Base-by-base conservation (phyloP, 1,140 invertebrate genomes). In the Grapholita molesta region DNA sequence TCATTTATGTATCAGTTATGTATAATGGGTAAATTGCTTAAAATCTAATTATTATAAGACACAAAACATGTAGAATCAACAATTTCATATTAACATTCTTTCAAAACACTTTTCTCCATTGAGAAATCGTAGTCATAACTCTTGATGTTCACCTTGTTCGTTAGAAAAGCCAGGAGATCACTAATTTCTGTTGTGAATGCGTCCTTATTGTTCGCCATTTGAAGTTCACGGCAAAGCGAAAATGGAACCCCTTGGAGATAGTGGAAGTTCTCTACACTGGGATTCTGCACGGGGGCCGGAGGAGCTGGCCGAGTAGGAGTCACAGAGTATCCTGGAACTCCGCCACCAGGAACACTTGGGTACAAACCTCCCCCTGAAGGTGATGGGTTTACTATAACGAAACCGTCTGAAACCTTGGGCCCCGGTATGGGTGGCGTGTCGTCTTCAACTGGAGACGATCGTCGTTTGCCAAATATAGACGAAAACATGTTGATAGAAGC, bases 221-320 rank as follows among this genome's bases (percentile, higher is more conserved):
- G 81, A 32, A 91, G 68, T 65, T 89, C 85, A 33, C 78, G 79
- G 0, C 81, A 86, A 66, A 91, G 53, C 0, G 77, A 71, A 61
- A 91, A 91, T 0, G 89, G 89, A 8, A 91, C 89, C 33, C 89
- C 89, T 77, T 91, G 86, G 5, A 91, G 73, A 55, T 91, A 91
- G 73, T 91, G 88, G 66, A 91, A 91, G 0, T 76, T 80, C 28
- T 89, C 85, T 7, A 69, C n/a, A 11, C 65, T 57, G 35, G 69
- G 66, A 72, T 76, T 73, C 18, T 66, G 24, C 7, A 75, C 57
- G 0, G 83, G 82, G 0, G 79, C 64, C 1, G 85, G 75, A 11
- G 88, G 89, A 1, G 83, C 87, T 21, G 84, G 83, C n/a, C 89
- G 78, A 33, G 74, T 70, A 3, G 83, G 81, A 23, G 74, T 77